These are phyloP conservation scores for Acanthococcus lagerstroemiae DNA, from an alignment of 2,888 invertebrate genomes.

Conservation along the genomic window DNA sequence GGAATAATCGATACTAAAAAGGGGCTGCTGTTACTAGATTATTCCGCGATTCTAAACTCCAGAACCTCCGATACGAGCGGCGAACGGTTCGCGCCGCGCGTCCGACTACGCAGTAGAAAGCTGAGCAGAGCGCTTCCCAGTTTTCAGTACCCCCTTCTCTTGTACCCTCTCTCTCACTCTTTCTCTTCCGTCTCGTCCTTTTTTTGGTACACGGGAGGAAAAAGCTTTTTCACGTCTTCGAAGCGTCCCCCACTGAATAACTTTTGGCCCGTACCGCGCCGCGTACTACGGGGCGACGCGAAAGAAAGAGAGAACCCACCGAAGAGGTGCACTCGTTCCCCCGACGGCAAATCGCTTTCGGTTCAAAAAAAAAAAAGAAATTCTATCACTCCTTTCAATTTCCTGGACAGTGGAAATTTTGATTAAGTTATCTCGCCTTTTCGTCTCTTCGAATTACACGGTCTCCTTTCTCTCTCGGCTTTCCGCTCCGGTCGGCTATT, in stretches of 20 bases:
- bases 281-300: too few species aligned
- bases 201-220: background rate
- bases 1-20: constrained; percentile 26
- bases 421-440: constrained; percentile 15
- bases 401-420: constrained; percentile 13
- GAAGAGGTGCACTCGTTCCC: too few species aligned
- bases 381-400: constrained; percentile 19
- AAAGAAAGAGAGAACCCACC: too few species aligned
- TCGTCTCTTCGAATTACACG: too few species aligned
- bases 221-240: too few species aligned
- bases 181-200: background rate
- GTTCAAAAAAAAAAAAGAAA: too few species aligned
- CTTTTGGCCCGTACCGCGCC: too few species aligned
- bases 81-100: background rate
- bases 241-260: too few species aligned
- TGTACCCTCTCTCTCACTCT: constrained; percentile 3
- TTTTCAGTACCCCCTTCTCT: constrained; percentile 13
- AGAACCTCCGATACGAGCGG: constrained; percentile 10
- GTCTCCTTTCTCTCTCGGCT: constrained; percentile 4
- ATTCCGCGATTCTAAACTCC: constrained; percentile 21
- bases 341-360: too few species aligned
- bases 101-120: constrained; percentile 7
- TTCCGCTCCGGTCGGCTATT: constrained; percentile 1
- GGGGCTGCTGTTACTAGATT: constrained; percentile 27
- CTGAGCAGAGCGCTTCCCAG: constrained; percentile 10